These are phyloP conservation scores for Plecotus auritus DNA, from an alignment of 2,113 vertebrate species.

Conservation along the genomic window DNA sequence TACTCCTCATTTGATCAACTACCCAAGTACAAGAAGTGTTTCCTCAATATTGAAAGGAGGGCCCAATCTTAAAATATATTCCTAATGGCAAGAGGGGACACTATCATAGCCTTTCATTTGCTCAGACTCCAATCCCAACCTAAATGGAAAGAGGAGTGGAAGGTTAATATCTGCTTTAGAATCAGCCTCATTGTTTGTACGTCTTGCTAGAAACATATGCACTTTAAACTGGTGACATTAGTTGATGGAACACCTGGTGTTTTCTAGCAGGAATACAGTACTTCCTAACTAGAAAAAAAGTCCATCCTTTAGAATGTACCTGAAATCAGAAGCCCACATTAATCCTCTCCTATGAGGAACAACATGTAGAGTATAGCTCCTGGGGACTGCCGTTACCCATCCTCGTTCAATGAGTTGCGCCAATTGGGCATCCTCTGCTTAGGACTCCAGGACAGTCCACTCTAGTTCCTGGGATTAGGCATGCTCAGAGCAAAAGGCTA, in stretches of 20 bases:
- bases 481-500: not conserved
- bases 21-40: constrained; percentile 52
- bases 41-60: constrained; percentile 23
- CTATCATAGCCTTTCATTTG: not conserved
- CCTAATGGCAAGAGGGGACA: constrained; percentile 51
- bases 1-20: constrained; percentile 55
- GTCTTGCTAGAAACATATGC: not conserved
- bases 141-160: constrained; percentile 52
- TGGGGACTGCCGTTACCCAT: not conserved
- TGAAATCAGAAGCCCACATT: not conserved
- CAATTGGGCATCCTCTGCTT: not conserved
- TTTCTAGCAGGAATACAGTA: constrained; percentile 23
- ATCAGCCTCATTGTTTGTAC: constrained; percentile 28
- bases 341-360: not conserved
- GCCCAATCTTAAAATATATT: constrained; percentile 41
- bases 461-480: not conserved
- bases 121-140: not conserved
- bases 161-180: constrained; percentile 57
- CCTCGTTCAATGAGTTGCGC: not conserved
- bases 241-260: constrained; percentile 5
- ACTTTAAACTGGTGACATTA: not conserved
- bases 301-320: constrained; percentile 20
- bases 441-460: not conserved
- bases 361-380: not conserved
- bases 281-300: constrained; percentile 10